Base-by-base conservation (phyloP, 2,888 invertebrate genomes). In the Lepetodrilus schrolli region DNA sequence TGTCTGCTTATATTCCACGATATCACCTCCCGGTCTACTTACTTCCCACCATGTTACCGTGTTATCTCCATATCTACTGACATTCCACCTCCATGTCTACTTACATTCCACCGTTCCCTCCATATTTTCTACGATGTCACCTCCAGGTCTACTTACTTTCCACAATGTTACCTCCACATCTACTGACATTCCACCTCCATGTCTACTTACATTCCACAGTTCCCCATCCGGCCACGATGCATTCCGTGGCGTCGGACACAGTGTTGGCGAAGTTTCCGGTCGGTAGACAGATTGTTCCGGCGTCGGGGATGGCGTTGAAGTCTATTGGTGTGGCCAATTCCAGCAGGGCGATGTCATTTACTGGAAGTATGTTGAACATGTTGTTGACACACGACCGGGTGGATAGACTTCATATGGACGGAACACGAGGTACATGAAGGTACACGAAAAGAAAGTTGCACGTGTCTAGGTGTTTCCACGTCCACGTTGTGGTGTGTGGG, bases 141-240 rank as follows among this genome's bases (percentile, higher is more conserved):
- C n/a, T n/a, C n/a, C n/a, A n/a, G n/a, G n/a, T n/a, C n/a, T n/a
- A n/a, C n/a, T n/a, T n/a, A n/a, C n/a, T n/a, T n/a, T n/a, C n/a
- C n/a, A n/a, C n/a, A n/a, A n/a, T n/a, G n/a, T n/a, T n/a, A n/a
- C n/a, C n/a, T n/a, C n/a, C n/a, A n/a, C n/a, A n/a, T n/a, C n/a
- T n/a, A n/a, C n/a, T n/a, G n/a, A n/a, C n/a, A n/a, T n/a, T n/a
- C n/a, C 2, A 47, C 7, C 13, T 47, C 13, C 2, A 50, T 50
- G 4, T 23, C 1, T 1, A 34, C 58, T 58, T 26, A 58, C 58
- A 58, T 58, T 23, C 23, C 13, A 58, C 30, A 17, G 58, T 58
- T 7, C 58, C 58, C 58, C 58, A 58, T 10, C 58, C 58, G 1
- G 58, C 58, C 30, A 58, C 58, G 13, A 58, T 17, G 34, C 58